These are phyloP conservation scores for Marronus borbonicus DNA, from an alignment of 2,888 invertebrate species.

Conservation along the genomic window DNA sequence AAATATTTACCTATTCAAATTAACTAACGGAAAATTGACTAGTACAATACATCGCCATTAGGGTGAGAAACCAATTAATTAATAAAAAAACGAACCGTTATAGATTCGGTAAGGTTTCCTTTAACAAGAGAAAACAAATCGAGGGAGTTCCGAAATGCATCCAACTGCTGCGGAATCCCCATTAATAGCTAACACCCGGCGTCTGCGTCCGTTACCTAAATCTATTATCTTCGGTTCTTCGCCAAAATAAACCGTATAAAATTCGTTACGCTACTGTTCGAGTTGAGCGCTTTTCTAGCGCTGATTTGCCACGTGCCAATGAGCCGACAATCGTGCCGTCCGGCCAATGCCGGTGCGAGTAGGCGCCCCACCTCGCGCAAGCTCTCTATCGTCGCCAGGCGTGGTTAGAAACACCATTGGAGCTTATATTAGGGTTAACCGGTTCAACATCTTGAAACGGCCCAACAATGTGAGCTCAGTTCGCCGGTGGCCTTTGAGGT, in stretches of 20 bases:
- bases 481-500: slow-evolving; percentile 55
- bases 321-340: slow-evolving; percentile 51
- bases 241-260: slow-evolving; percentile 41
- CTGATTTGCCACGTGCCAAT: slow-evolving; percentile 63
- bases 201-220: slow-evolving; percentile 35
- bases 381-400: slow-evolving; percentile 61
- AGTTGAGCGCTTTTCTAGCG: slow-evolving; percentile 58
- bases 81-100: slow-evolving; percentile 37
- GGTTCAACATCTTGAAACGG: slow-evolving; percentile 37
- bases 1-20: slow-evolving; percentile 28
- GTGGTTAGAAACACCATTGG: slow-evolving; percentile 64
- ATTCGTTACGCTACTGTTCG: slow-evolving; percentile 50
- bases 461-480: slow-evolving; percentile 52
- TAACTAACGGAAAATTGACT: slow-evolving; percentile 46
- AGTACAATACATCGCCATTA: slow-evolving; percentile 5
- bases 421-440: slow-evolving; percentile 50
- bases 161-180: slow-evolving; percentile 53
- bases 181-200: slow-evolving; percentile 36
- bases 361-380: slow-evolving; percentile 65
- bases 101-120: slow-evolving; percentile 43
- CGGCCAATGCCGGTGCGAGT: slow-evolving; percentile 59
- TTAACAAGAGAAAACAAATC: slow-evolving; percentile 37
- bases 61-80: slow-evolving; percentile 42
- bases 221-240: slow-evolving; percentile 41
- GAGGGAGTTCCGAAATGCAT: slow-evolving; percentile 42